These are phyloP conservation scores for Sebastes taczanowskii DNA, from an alignment of 2,797 vertebrate genomes.

Conservation along the genomic window DNA sequence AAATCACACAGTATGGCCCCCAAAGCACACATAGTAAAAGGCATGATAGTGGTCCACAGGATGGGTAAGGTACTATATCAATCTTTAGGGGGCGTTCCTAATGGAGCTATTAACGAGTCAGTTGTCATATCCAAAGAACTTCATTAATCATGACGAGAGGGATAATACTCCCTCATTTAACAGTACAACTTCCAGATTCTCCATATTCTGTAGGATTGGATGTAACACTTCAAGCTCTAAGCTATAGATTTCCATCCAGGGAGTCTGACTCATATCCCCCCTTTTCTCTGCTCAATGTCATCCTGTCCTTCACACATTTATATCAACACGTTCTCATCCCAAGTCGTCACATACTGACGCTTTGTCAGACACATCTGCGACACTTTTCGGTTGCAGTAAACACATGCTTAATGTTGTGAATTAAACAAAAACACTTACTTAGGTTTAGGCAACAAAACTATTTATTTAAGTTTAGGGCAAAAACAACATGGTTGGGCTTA, in stretches of 20 bases:
- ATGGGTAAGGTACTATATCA: conserved; percentile 45
- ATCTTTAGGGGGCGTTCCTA: conserved; percentile 58
- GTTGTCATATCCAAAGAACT: conserved; percentile 66
- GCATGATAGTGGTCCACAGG: conserved; percentile 46
- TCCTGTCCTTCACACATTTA: conserved; percentile 8
- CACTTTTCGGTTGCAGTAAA: too few relatives aligned
- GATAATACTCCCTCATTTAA: conserved; percentile 22
- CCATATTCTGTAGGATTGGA: conserved; percentile 14
- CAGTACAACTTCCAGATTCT: conserved; percentile 17
- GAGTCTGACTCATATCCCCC: background rate
- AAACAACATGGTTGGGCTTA: too few relatives aligned
- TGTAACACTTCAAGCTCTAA: conserved; percentile 6
- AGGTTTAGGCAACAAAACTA: too few relatives aligned
- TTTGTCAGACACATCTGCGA: too few relatives aligned
- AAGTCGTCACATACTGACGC: too few relatives aligned
- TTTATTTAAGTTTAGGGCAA: too few relatives aligned
- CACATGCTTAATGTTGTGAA: too few relatives aligned
- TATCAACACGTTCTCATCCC: too few relatives aligned
- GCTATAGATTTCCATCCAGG: conserved; percentile 12
- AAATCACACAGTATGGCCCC: conserved; percentile 63
- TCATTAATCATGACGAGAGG: conserved; percentile 67
- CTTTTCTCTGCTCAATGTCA: background rate
- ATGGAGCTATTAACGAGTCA: conserved; percentile 55
- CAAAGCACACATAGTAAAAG: conserved; percentile 65
- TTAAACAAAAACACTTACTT: too few relatives aligned